Evolutionary conservation across 2,888 invertebrate species (phyloP), one percentile per base, ranked within the genome.

Genomic region (Muschampia plurimacula): DNA sequence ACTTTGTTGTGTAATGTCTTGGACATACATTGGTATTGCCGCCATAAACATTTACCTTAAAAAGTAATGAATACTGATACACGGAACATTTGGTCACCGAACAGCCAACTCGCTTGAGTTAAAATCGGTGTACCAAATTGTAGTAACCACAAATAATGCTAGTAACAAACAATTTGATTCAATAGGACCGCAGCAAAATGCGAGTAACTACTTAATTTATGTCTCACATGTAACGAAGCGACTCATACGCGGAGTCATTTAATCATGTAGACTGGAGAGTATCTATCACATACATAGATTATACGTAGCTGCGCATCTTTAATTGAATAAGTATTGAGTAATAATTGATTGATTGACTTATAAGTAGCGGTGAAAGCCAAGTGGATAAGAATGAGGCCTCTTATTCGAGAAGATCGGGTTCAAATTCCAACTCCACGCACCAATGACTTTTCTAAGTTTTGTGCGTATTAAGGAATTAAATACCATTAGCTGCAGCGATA

Each of bases 91-190:
- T 55, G 9, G 9, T 55, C 22, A 52, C 15, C 3, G 57, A 55
- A 22, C 15, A 52, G n/a, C 55, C 22, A 55, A 55, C 22, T 55
- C 55, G 28, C 57, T 62, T 62, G n/a, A 62, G 41, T 55, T 62
- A 15, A 36, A 15, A 15, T 36, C 41, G 36, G 39, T 36, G 12
- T 10, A 57, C 12, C 12, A 57, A 57, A 57, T 57, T 1, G n/a
- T 41, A 41, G 10, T 62, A 9, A 62, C 41, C 62, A 62, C 39
- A 62, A 62, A 62, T 41, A 62, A 15, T 62, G 62, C 62, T 39
- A 62, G 39, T 15, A 62, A 41, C 39, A 39, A 39, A n/a, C 41
- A 62, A 9, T 62, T 62, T 41, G 41, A 62, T 4, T 62, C 62
- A 62, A 62, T 62, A 36, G 15, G 15, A 62, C 7, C 41, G 57